Base-by-base conservation (phyloP, 1,140 invertebrate species). In the Coelopa frigida region DNA sequence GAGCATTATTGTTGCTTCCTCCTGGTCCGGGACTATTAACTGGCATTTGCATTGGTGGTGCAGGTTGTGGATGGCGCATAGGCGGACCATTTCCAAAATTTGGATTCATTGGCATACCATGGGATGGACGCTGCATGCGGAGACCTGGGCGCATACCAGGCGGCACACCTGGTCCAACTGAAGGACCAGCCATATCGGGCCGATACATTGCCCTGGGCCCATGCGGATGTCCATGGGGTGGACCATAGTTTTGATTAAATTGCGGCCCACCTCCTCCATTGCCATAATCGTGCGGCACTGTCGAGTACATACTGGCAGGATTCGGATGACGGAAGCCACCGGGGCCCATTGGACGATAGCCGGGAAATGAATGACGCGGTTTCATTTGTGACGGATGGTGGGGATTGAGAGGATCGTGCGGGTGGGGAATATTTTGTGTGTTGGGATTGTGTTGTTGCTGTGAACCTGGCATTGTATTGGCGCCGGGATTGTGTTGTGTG, bases 51-150 rank as follows among this genome's bases (percentile, higher is more conserved):
- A 55, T 17, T 7, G 43, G 18, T 1, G 49, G 55, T 26, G 14
- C 38, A 7, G 31, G 21, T 45, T 40, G 29, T 29, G 22, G 40
- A n/a, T 36, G 42, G 5, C 39, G 35, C 22, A 27, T 36, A n/a
- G 47, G 51, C 10, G 61, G 47, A 37, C 55, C 53, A n/a, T 60
- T 58, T 46, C 63, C 55, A 39, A 59, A 59, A 27, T 62, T 68
- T 33, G 52, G 46, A n/a, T 54, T 58, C 37, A 56, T 50, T 14
- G 53, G 51, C 58, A 67, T 59, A 49, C 58, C 42, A 33, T 67
- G 63, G 10, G 48, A 55, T 3, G 62, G 62, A 4, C 62, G 53
- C 29, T 55, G 61, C 56, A 67, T 61, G 15, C 63, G 61, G 7
- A 55, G 45, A 8, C 45, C 50, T 22, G 56, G 58, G 6, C 54